Conservation (phyloP, 2,113 vertebrate genomes). For the Arenaria interpres region DNA sequence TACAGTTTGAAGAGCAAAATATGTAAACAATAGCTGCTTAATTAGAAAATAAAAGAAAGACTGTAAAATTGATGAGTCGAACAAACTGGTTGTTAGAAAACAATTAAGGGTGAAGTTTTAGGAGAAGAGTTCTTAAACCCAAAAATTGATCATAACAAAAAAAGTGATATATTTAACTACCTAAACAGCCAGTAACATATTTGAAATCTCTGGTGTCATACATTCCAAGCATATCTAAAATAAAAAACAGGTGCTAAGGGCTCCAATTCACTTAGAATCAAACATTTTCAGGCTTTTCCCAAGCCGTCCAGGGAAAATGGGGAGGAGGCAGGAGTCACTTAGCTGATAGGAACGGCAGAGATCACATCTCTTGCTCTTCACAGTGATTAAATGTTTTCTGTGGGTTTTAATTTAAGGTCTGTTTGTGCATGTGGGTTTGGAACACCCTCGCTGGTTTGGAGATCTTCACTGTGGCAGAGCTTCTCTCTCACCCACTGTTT, state of each 20-base stretch:
- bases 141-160: background rate
- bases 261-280: background rate
- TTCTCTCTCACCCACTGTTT: background rate
- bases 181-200: background rate
- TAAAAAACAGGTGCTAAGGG: background rate
- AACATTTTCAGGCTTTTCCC: background rate
- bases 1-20: background rate
- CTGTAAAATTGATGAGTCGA: conserved; percentile 39
- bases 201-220: background rate
- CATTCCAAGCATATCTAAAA: background rate
- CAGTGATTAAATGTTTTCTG: background rate
- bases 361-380: background rate
- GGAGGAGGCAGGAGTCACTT: background rate
- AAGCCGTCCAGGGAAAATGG: background rate
- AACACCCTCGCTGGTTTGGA: conserved; percentile 47
- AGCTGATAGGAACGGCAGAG: background rate
- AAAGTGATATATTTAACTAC: background rate
- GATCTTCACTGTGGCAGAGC: background rate
- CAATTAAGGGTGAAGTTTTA: background rate
- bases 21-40: conserved; percentile 26
- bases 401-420: background rate
- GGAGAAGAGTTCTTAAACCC: background rate
- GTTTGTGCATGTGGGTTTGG: conserved; percentile 34
- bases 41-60: conserved; percentile 32
- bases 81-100: conserved; percentile 49